Evolutionary conservation across 2,797 vertebrate genomes (phyloP).

Genomic region (Artibeus lituratus): DNA sequence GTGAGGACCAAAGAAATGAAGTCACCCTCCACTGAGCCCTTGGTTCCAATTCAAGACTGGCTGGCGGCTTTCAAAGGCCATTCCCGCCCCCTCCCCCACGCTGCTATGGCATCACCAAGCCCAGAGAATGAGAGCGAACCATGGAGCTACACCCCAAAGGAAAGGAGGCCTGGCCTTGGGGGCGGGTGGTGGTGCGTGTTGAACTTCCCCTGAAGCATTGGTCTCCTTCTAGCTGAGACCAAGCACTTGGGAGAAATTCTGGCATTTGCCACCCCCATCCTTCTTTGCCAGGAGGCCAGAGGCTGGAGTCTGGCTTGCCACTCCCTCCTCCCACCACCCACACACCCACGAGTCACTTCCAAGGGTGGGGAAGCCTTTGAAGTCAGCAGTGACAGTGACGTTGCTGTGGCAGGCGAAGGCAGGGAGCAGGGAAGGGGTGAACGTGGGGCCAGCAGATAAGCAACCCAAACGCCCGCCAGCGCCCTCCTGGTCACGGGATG

Average conservation of each 20-base stretch:
- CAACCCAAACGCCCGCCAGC: not conserved
- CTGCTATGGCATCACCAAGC: not conserved
- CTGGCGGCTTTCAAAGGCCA: not conserved
- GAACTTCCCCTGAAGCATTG: rapidly evolving
- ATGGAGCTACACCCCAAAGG: rapidly evolving
- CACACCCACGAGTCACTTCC: not conserved
- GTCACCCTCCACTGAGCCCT: not conserved
- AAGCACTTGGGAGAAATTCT: not conserved
- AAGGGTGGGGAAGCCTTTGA: slow-evolving; percentile 53
- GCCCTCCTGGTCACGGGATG: not conserved
- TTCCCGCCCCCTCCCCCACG: not conserved
- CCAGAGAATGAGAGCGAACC: not conserved
- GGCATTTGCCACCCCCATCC: not conserved
- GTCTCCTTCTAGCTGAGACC: not conserved
- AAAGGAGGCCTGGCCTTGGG: not conserved
- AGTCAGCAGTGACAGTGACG: not conserved
- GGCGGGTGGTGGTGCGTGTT: rapidly evolving
- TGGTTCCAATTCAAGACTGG: not conserved
- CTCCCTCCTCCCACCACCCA: not conserved
- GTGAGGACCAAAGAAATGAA: not conserved
- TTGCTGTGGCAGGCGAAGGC: not conserved
- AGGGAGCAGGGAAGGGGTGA: slow-evolving; percentile 10
- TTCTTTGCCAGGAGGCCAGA: not conserved
- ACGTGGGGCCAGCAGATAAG: slow-evolving; percentile 58
- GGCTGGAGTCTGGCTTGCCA: not conserved